Conservation (phyloP, 2,797 vertebrate species). For the Hemitrygon akajei region DNA sequence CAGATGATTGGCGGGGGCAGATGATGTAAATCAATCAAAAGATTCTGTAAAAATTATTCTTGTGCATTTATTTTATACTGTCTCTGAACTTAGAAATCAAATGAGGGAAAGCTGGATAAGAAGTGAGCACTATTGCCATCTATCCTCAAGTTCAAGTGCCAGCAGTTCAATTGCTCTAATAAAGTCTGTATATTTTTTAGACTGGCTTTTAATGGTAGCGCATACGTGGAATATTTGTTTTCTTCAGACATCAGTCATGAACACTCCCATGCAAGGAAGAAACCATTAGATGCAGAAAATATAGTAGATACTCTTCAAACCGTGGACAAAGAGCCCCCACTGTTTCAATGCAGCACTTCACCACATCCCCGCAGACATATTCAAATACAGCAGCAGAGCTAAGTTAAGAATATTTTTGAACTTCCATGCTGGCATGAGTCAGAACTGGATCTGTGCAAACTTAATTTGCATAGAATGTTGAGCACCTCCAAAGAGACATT, state of each 20-base stretch:
- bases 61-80: background rate
- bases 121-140: background rate
- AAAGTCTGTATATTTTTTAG: background rate
- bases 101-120: background rate
- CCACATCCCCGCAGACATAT: background rate
- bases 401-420: background rate
- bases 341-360: too few species aligned
- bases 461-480: background rate
- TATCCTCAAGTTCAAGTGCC: background rate
- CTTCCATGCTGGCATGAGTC: background rate
- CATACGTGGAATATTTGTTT: background rate
- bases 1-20: background rate
- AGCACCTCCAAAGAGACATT: too few species aligned
- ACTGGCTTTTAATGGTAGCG: background rate
- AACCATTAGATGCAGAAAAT: too few species aligned
- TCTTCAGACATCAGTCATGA: background rate
- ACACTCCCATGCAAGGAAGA: background rate
- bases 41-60: background rate
- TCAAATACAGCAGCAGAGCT: background rate
- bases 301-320: background rate
- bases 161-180: background rate
- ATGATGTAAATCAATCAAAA: background rate
- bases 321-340: background rate
- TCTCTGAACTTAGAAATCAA: background rate
- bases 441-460: background rate